Percentiles rank a stretch among this genome's conserved stretches.
These are phyloP conservation scores for Zoanthus sansibaricus DNA, from an alignment of 92 coral and sea anemone genomes.

Conservation along the genomic window DNA sequence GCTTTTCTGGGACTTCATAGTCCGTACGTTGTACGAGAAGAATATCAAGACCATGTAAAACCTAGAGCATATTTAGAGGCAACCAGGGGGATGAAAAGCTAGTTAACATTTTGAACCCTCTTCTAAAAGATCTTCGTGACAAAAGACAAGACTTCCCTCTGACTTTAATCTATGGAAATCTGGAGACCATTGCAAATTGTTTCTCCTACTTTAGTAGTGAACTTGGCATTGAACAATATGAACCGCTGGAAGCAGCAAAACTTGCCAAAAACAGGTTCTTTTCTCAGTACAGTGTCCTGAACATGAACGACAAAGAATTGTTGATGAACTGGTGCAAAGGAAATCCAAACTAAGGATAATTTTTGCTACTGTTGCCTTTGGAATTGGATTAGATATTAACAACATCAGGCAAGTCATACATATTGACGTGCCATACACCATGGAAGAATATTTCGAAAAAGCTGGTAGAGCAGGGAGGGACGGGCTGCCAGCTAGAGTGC, in stretches of 20 bases:
- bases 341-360: background rate
- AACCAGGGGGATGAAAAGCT: slow-evolving; percentile 40
- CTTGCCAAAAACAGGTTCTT: slow-evolving; percentile 19
- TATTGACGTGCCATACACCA: slow-evolving; percentile 69
- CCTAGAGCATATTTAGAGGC: slow-evolving; percentile 13
- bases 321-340: background rate
- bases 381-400: slow-evolving; percentile 61
- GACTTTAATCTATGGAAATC: slow-evolving; percentile 38
- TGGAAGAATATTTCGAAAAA: slow-evolving; percentile 72
- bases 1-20: slow-evolving; percentile 62
- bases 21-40: slow-evolving; percentile 49
- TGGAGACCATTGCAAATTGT: slow-evolving; percentile 40
- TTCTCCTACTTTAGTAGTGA: background rate
- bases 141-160: slow-evolving; percentile 38
- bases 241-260: slow-evolving; percentile 27
- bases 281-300: background rate
- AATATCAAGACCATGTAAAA: slow-evolving; percentile 39
- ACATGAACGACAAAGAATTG: background rate
- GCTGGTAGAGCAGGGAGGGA: slow-evolving; percentile 73
- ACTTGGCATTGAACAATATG: slow-evolving; percentile 31
- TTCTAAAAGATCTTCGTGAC: slow-evolving; percentile 33
- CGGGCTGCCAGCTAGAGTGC: slow-evolving; percentile 57
- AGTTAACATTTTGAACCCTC: slow-evolving; percentile 31
- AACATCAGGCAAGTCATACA: slow-evolving; percentile 69
- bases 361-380: slow-evolving; percentile 61